phyloP scores from a whole-genome alignment of 2,797 vertebrate species.

The Notamacropus eugenii region DNA sequence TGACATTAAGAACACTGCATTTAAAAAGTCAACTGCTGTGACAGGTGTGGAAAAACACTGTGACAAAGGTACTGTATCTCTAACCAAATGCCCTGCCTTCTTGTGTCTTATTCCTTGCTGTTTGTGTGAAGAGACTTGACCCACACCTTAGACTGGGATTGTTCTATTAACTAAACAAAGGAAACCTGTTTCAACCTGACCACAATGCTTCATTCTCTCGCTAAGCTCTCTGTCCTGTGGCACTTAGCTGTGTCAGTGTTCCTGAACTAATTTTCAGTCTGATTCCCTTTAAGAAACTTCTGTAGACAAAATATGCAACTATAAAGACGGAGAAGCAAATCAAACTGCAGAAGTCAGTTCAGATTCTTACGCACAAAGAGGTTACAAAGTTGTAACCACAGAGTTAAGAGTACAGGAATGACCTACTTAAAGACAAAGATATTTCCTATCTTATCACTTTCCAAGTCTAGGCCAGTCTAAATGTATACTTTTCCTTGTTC shows the following conservation, averaged over 20 bases:
- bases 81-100: background rate
- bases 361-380: background rate
- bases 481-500: background rate
- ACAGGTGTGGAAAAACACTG: constrained; percentile 14
- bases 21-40: constrained; percentile 14
- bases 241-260: background rate
- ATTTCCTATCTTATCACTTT: background rate
- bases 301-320: background rate
- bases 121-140: background rate
- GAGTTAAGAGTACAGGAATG: background rate
- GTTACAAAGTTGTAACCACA: background rate
- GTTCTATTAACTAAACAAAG: background rate
- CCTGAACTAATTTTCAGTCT: background rate
- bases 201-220: background rate
- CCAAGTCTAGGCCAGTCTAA: background rate
- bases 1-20: constrained; percentile 26
- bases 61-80: constrained; percentile 50
- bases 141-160: background rate
- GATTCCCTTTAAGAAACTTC: background rate
- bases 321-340: background rate
- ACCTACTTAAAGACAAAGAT: background rate
- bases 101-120: background rate
- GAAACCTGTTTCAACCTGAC: background rate
- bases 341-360: background rate
- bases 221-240: background rate